Evolutionary conservation across 2,113 vertebrate genomes (phyloP), one percentile per base, ranked within the genome.

Genomic region (Pseudorasbora parva): DNA sequence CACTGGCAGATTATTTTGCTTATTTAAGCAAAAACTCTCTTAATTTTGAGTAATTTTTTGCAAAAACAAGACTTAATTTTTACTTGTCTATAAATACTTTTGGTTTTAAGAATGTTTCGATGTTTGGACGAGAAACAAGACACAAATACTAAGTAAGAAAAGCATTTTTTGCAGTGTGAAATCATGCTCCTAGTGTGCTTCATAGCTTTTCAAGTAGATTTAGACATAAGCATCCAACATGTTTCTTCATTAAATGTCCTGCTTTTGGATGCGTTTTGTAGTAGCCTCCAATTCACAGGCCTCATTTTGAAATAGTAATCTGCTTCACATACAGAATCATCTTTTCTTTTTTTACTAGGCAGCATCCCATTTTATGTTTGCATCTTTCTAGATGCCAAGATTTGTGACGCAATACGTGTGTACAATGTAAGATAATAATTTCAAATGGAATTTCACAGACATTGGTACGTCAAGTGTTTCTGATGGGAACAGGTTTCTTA

Each of bases 121-220:
- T n/a, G n/a, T n/a, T n/a, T n/a, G n/a, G n/a, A n/a, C n/a, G n/a
- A n/a, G n/a, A n/a, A n/a, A n/a, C n/a, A n/a, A n/a, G n/a, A n/a
- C n/a, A n/a, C n/a, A n/a, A n/a, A n/a, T n/a, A n/a, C n/a, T n/a
- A n/a, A n/a, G n/a, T n/a, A n/a, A n/a, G n/a, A n/a, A n/a, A n/a
- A n/a, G n/a, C n/a, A n/a, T n/a, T n/a, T n/a, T n/a, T n/a, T n/a
- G n/a, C n/a, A n/a, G n/a, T n/a, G n/a, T n/a, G 43, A 60, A 43
- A 71, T 82, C 80, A 82, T 71, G 79, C 84, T 81, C 62, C 45
- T 68, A 71, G 72, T 82, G 79, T 57, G 30, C 72, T 59, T 82
- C 62, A 78, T 82, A 78, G 74, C 81, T 82, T 76, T 33, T 86
- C 69, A 76, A 49, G 8, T 30, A 56, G 27, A 82, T 62, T 78